phyloP scores from a whole-genome alignment of 2,888 invertebrate species.

The Ariolimax columbianus region DNA sequence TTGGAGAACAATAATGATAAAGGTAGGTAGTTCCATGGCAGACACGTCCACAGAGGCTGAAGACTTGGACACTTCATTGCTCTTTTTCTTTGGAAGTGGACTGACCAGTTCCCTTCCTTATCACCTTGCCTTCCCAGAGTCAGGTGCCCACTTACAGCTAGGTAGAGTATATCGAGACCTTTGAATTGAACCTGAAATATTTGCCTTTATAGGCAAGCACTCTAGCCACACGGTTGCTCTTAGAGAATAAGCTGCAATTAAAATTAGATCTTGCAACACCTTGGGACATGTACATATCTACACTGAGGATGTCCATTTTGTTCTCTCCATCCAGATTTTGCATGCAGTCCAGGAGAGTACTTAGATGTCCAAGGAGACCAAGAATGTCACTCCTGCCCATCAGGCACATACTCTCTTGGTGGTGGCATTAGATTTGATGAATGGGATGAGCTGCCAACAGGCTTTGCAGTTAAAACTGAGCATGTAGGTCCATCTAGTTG shows the following conservation, averaged over 20 bases:
- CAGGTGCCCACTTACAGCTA: too few species aligned
- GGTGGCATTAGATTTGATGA: conserved; percentile 81
- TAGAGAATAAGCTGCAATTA: neutral
- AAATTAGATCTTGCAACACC: neutral
- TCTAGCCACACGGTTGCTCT: too few species aligned
- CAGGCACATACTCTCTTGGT: conserved; percentile 82
- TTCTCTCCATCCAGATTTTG: conserved; percentile 75
- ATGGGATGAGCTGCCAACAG: conserved; percentile 81
- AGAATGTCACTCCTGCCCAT: conserved; percentile 80
- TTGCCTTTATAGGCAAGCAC: too few species aligned
- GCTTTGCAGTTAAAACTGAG: conserved; percentile 79
- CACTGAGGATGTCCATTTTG: neutral
- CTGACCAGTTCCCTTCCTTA: too few species aligned
- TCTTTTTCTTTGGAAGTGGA: too few species aligned
- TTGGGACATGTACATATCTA: neutral
- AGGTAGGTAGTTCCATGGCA: too few species aligned
- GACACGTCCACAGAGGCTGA: too few species aligned
- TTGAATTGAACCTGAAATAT: too few species aligned
- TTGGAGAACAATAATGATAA: neutral
- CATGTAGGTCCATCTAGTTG: conserved; percentile 26
- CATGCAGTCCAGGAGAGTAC: conserved; percentile 81
- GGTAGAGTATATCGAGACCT: too few species aligned
- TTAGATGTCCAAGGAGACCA: conserved; percentile 80
- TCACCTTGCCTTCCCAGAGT: too few species aligned
- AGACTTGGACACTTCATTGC: too few species aligned